A percentile compares a stretch with the other conserved stretches of the same genome.
Conservation (phyloP, 2,797 vertebrate genomes). For the Mus caroli region DNA sequence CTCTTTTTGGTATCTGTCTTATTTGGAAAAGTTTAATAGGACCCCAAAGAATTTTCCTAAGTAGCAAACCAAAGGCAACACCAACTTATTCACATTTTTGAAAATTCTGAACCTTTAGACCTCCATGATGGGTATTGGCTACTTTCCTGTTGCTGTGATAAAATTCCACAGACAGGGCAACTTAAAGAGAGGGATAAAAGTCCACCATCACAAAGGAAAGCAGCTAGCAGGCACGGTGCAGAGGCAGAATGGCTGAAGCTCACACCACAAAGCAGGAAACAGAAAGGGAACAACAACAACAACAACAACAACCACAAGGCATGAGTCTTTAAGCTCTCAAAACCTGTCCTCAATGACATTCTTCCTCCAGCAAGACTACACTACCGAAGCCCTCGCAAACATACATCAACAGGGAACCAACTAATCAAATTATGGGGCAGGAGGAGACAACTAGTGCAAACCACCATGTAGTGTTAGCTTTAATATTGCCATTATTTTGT, state of each 20-base stretch:
- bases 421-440: neutral
- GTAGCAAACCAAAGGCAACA: neutral
- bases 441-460: neutral
- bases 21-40: neutral
- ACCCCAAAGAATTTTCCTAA: neutral
- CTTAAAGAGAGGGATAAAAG: neutral
- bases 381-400: neutral
- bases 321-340: neutral
- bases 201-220: too few relatives aligned
- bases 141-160: neutral
- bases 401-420: neutral
- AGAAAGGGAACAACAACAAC: neutral
- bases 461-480: neutral
- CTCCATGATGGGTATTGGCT: neutral
- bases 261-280: neutral
- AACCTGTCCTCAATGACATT: neutral
- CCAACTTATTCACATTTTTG: constrained; percentile 13
- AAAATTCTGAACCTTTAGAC: constrained; percentile 41
- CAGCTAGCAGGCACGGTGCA: neutral
- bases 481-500: neutral
- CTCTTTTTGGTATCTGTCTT: neutral
- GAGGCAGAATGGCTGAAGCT: neutral
- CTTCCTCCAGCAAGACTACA: neutral
- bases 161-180: neutral
- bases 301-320: neutral